Percentiles rank a stretch among this genome's conserved stretches.
Conservation (phyloP, 2,113 vertebrate species). For the Jaculus jaculus region DNA sequence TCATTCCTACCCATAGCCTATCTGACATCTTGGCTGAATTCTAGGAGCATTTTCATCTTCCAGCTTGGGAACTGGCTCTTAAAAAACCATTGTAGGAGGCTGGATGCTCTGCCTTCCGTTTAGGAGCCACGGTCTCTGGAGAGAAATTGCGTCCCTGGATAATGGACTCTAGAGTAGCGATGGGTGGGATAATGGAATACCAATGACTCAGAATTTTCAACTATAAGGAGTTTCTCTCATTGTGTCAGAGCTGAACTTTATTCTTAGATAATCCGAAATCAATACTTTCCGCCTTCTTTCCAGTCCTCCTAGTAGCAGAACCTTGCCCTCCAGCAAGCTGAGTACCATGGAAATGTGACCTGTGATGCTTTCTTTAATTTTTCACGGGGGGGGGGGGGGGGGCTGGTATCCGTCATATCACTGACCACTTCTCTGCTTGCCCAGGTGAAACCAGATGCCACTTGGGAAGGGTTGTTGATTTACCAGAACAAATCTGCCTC, state of each 20-base stretch:
- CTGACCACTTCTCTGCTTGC: conserved; percentile 77
- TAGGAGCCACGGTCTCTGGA: conserved; percentile 62
- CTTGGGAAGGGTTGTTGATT: conserved; percentile 62
- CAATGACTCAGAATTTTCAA: conserved; percentile 65
- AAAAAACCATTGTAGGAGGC: background rate
- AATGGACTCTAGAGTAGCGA: conserved; percentile 56
- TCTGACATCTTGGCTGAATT: conserved; percentile 57
- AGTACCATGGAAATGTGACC: conserved; percentile 74
- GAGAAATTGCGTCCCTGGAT: conserved; percentile 56
- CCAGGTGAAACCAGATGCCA: conserved; percentile 76
- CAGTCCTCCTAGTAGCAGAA: conserved; percentile 33
- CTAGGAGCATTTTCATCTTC: conserved; percentile 46
- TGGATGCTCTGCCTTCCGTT: background rate
- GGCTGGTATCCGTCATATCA: conserved; percentile 57
- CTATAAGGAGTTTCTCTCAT: conserved; percentile 27
- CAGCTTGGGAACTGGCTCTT: conserved; percentile 11
- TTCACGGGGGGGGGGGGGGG: conserved; percentile 69
- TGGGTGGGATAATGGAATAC: conserved; percentile 46
- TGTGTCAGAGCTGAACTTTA: conserved; percentile 42
- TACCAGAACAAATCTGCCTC: conserved; percentile 58
- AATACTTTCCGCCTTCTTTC: conserved; percentile 18
- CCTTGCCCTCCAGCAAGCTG: conserved; percentile 76
- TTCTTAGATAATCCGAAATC: conserved; percentile 48
- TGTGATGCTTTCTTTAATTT: conserved; percentile 77
- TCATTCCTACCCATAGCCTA: background rate